Percentiles rank a stretch among this genome's conserved stretches.
Evolutionary conservation across 2,797 vertebrate genomes (phyloP).

Genomic region (Helicolenus hilgendorfi): DNA sequence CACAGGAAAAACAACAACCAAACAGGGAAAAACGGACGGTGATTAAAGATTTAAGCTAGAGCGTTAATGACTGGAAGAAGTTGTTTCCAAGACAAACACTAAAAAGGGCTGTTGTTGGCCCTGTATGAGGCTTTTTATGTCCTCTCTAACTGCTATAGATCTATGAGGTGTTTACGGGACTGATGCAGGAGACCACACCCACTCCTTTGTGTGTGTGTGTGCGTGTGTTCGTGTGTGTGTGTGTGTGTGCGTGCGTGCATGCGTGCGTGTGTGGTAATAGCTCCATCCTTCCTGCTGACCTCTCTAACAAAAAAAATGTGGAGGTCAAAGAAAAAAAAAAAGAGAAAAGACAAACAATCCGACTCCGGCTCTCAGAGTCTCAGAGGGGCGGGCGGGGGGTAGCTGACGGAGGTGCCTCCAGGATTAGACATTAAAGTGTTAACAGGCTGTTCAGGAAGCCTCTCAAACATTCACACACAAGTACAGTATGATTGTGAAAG

Average conservation of each 20-base stretch:
- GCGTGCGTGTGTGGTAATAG: neutral
- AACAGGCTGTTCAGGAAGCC: too few relatives aligned
- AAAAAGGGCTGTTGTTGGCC: neutral
- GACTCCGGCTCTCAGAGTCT: neutral
- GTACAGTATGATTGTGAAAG: too few relatives aligned
- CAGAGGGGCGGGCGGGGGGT: too few relatives aligned
- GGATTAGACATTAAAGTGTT: too few relatives aligned
- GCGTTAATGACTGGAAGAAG: neutral
- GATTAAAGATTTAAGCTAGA: neutral
- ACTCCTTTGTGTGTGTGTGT: neutral
- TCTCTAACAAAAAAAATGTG: neutral
- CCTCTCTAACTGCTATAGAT: conserved; percentile 31
- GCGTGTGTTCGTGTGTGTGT: neutral
- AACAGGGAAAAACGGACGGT: neutral
- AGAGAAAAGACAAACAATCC: too few relatives aligned
- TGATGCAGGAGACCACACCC: conserved; percentile 1
- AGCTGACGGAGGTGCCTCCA: too few relatives aligned
- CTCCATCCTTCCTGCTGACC: neutral
- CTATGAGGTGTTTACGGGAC: neutral
- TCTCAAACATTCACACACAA: too few relatives aligned
- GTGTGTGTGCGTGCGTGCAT: neutral
- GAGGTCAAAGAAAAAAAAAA: neutral
- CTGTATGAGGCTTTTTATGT: neutral
- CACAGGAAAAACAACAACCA: neutral
- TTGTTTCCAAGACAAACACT: neutral